phyloP scores from a whole-genome alignment of 1,140 invertebrate genomes.

The Mamestra configurata region DNA sequence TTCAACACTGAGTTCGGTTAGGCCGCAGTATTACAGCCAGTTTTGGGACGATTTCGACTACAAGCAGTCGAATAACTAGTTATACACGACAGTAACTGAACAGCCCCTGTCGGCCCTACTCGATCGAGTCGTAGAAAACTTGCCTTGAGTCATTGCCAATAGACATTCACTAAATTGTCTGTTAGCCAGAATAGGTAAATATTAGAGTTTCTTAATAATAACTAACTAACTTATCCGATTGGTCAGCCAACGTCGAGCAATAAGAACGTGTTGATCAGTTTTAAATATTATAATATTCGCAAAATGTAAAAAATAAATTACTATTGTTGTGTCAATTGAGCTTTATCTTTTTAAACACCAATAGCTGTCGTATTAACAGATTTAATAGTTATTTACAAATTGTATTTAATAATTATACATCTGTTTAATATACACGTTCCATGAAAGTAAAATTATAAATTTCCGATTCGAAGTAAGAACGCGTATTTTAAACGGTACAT shows the following conservation, averaged over 20 bases:
- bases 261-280: background rate
- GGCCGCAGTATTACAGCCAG: background rate
- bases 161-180: constrained; percentile 5
- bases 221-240: background rate
- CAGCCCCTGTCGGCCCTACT: background rate
- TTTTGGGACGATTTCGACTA: background rate
- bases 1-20: background rate
- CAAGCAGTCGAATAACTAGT: background rate
- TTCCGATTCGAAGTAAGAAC: background rate
- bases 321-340: constrained; percentile 21
- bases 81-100: too few relatives aligned
- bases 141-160: constrained; percentile 18
- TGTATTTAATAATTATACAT: background rate
- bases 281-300: background rate
- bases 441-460: background rate
- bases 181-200: background rate
- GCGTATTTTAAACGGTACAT: constrained; percentile 20
- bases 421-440: background rate
- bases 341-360: background rate
- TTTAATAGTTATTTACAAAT: constrained; percentile 31
- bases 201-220: background rate
- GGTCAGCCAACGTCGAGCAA: background rate
- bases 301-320: too few relatives aligned
- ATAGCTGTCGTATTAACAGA: constrained; percentile 27
- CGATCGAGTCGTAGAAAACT: background rate